A percentile compares a stretch with the other conserved stretches of the same genome.
Conservation (phyloP, 1,140 invertebrate genomes). For the Meloidogyne hapla region DNA sequence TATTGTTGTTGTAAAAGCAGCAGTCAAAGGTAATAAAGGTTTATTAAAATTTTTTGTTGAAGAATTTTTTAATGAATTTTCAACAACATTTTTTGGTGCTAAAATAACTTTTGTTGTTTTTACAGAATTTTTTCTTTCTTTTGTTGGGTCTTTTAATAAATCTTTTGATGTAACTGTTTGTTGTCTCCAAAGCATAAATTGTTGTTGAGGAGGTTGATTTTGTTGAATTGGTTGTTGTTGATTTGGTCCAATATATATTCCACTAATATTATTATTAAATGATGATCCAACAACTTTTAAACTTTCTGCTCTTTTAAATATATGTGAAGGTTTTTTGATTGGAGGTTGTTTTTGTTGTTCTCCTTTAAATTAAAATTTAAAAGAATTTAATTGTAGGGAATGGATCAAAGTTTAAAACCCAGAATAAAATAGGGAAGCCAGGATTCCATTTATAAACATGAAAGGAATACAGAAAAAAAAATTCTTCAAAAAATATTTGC, state of each 20-base stretch:
- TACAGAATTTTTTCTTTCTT: background rate
- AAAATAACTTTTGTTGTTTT: background rate
- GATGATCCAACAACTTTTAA: background rate
- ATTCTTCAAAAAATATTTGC: no score
- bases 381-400: no score
- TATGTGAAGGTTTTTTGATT: background rate
- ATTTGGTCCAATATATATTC: background rate
- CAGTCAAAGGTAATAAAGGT: background rate
- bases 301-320: constrained; percentile 1
- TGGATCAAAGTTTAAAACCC: no score
- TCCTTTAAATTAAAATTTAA: background rate
- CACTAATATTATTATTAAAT: background rate
- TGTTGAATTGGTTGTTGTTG: background rate
- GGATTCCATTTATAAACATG: no score
- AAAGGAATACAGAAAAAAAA: no score
- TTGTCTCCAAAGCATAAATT: background rate
- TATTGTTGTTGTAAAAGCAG: constrained; percentile 11
- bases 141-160: background rate
- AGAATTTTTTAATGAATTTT: no score
- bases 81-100: background rate
- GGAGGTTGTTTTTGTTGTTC: background rate
- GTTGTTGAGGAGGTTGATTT: background rate
- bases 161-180: background rate
- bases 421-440: no score
- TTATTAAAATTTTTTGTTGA: background rate